A percentile compares a stretch with the other conserved stretches of the same genome.
These are phyloP conservation scores for Chauna torquata DNA, from an alignment of 2,113 vertebrate genomes.

Conservation along the genomic window DNA sequence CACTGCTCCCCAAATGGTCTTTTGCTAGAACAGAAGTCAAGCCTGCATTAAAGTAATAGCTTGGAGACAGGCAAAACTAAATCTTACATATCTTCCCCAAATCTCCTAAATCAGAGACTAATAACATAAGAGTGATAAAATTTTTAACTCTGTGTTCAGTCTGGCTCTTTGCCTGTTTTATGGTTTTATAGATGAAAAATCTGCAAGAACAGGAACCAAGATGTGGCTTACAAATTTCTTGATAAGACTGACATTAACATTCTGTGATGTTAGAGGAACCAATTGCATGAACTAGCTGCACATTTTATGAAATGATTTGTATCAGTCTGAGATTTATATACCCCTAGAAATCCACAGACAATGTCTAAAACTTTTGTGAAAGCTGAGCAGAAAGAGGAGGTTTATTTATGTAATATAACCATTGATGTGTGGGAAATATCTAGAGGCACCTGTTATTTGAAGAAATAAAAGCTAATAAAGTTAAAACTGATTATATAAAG, in stretches of 20 bases:
- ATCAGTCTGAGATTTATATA: not conserved
- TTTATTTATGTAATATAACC: not conserved
- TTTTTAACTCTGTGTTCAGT: not conserved
- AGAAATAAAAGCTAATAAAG: not conserved
- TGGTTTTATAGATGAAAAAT: not conserved
- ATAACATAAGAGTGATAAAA: not conserved
- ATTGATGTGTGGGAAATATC: not conserved
- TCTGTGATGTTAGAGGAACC: not conserved
- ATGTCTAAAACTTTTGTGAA: not conserved
- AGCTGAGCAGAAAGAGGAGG: not conserved
- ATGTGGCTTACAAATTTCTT: not conserved
- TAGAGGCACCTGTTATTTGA: not conserved
- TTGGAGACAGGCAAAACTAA: not conserved
- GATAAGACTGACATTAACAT: not conserved
- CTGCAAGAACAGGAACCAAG: not conserved
- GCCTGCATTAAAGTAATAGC: not conserved
- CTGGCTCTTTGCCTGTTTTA: not conserved
- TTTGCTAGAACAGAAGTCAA: not conserved
- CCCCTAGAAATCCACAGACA: not conserved
- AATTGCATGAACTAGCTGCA: not conserved
- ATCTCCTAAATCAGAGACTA: not conserved
- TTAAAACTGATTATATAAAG: not conserved
- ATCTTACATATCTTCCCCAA: not conserved
- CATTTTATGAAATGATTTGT: not conserved
- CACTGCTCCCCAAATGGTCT: not conserved